phyloP scores from a whole-genome alignment of 1,140 invertebrate species.

The Batillaria attramentaria region DNA sequence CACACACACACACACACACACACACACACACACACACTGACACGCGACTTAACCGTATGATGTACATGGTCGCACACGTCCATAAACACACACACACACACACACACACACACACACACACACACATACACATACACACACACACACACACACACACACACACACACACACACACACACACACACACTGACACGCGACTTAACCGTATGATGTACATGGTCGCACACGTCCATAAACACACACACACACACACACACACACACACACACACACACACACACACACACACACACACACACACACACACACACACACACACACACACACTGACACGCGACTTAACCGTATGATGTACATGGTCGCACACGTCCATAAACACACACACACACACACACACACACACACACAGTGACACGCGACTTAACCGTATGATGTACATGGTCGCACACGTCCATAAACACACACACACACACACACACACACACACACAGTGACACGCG shows the following conservation, averaged over 20 bases:
- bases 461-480: constrained; percentile 18
- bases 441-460: not conserved
- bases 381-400: not conserved
- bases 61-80: not conserved
- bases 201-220: too few species aligned
- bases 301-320: too few species aligned
- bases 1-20: constrained; percentile 18
- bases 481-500: not conserved
- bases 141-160: constrained; percentile 16
- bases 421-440: too few species aligned
- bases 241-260: too few species aligned
- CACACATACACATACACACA: constrained; percentile 6
- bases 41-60: not conserved
- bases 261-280: too few species aligned
- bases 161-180: too few species aligned
- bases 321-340: too few species aligned
- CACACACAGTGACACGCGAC: not conserved
- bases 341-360: too few species aligned
- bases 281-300: too few species aligned
- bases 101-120: not conserved
- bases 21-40: not conserved
- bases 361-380: not conserved
- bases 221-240: too few species aligned
- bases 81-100: too few species aligned
- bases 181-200: not conserved